These are phyloP conservation scores for Ophthalmolycus amberensis DNA, from an alignment of 2,113 vertebrate species.

Conservation along the genomic window DNA sequence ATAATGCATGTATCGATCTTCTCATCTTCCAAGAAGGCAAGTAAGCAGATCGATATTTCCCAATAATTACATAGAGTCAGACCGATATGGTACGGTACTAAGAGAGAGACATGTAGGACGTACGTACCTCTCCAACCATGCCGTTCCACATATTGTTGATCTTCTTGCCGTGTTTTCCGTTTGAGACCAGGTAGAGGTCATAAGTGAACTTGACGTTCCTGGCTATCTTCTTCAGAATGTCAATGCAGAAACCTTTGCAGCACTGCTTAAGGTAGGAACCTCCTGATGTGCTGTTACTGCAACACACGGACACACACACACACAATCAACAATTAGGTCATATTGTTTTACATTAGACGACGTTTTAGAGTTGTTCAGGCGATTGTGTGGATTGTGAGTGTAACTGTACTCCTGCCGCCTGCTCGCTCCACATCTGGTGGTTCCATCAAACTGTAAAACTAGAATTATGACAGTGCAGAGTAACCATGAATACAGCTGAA, in stretches of 20 bases:
- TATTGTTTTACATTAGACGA: conserved; percentile 23
- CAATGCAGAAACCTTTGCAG: conserved; percentile 99
- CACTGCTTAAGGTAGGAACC: conserved; percentile 95
- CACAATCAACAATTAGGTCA: conserved; percentile 33
- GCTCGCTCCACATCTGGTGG: conserved; percentile 65
- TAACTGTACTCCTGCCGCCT: conserved; percentile 5
- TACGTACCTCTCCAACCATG: conserved; percentile 96
- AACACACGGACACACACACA: conserved; percentile 67
- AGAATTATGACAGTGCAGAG: conserved; percentile 60
- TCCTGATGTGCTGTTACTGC: conserved; percentile 92
- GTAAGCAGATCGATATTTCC: not conserved
- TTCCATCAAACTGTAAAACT: conserved; percentile 69
- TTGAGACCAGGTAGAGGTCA: conserved; percentile 97
- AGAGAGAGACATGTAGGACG: not conserved
- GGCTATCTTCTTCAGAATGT: conserved; percentile 98
- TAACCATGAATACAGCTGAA: conserved; percentile 60
- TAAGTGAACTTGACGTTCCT: conserved; percentile 97
- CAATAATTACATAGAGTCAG: not conserved
- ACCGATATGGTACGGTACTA: no score
- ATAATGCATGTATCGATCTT: not conserved
- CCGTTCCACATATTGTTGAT: conserved; percentile 99
- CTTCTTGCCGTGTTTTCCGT: conserved; percentile 98
- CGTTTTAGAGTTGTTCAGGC: conserved; percentile 24
- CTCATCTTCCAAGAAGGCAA: not conserved
- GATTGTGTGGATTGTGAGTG: conserved; percentile 9